Percentiles rank a stretch among this genome's conserved stretches.
These are phyloP conservation scores for Diuraphis noxia DNA, from an alignment of 1,140 invertebrate genomes.

Conservation along the genomic window DNA sequence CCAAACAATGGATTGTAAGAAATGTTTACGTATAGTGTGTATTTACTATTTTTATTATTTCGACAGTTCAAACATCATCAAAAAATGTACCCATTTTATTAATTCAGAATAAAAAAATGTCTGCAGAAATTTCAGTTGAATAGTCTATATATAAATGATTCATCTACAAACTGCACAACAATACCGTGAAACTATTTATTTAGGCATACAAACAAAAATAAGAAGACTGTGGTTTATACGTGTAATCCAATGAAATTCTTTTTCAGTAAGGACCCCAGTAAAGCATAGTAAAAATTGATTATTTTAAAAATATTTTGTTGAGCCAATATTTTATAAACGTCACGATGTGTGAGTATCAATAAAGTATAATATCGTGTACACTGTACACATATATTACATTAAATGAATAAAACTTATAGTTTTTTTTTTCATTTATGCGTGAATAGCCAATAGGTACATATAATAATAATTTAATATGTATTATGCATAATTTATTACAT, in stretches of 20 bases:
- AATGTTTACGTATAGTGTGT: background rate
- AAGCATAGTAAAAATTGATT: background rate
- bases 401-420: background rate
- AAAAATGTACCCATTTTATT: background rate
- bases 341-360: background rate
- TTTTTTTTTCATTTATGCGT: background rate
- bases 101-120: background rate
- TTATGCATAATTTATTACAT: background rate
- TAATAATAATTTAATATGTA: background rate
- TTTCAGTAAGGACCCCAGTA: background rate
- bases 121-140: background rate
- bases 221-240: background rate
- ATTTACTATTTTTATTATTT: background rate
- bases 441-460: background rate
- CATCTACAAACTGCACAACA: background rate
- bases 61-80: background rate
- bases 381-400: background rate
- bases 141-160: background rate
- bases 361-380: background rate
- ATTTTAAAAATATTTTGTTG: background rate
- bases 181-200: background rate
- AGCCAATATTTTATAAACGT: background rate
- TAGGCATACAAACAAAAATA: background rate
- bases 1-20: background rate
- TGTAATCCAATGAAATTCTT: background rate